These are phyloP conservation scores for Rhynchonema sp. DNA, from an alignment of 2,888 invertebrate species.

Conservation along the genomic window DNA sequence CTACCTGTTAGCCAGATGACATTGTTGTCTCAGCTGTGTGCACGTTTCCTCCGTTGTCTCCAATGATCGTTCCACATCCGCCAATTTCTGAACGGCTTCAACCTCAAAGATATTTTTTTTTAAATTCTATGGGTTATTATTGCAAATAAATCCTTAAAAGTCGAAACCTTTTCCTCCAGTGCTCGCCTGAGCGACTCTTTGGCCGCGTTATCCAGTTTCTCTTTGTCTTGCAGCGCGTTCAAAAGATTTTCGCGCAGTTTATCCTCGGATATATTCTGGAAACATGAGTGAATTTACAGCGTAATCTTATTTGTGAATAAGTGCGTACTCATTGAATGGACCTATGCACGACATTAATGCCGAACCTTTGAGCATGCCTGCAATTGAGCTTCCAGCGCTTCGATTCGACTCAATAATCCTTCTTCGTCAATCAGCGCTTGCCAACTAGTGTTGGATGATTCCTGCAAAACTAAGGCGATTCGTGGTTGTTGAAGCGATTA, in stretches of 20 bases:
- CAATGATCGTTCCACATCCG: conserved; percentile 45
- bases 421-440: conserved; percentile 79
- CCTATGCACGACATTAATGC: too few species aligned
- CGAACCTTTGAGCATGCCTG: conserved; percentile 40
- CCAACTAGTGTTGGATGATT: conserved; percentile 37
- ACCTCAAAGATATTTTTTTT: too few species aligned
- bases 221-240: conserved; percentile 48
- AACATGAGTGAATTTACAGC: too few species aligned
- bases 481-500: too few species aligned
- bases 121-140: too few species aligned
- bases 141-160: too few species aligned
- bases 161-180: conserved; percentile 54
- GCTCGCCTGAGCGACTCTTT: conserved; percentile 71
- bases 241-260: conserved; percentile 51
- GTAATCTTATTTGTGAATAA: too few species aligned
- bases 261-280: conserved; percentile 50
- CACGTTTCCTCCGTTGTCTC: conserved; percentile 47
- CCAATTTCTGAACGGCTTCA: conserved; percentile 49
- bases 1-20: conserved; percentile 40
- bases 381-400: conserved; percentile 75
- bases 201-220: conserved; percentile 50
- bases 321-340: too few species aligned
- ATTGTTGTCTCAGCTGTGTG: conserved; percentile 42
- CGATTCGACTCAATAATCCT: conserved; percentile 69
- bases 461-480: too few species aligned